Percentiles rank a stretch among this genome's conserved stretches.
Conservation (phyloP, 1,140 invertebrate species). For the Daktulosphaira vitifoliae region DNA sequence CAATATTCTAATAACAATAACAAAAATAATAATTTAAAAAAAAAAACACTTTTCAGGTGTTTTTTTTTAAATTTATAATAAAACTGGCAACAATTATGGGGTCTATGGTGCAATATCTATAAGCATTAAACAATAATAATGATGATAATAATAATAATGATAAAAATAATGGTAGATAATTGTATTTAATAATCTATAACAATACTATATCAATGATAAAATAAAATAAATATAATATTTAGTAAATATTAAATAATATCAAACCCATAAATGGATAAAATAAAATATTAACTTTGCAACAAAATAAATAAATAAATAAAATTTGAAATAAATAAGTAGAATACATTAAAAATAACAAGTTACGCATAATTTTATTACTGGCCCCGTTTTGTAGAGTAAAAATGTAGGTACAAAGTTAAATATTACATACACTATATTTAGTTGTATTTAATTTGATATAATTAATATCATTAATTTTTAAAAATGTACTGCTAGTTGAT, state of each 20-base stretch:
- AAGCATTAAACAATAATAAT: constrained; percentile 21
- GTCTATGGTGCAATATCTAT: not conserved
- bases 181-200: constrained; percentile 4
- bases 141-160: not conserved
- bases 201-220: constrained; percentile 6
- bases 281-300: not conserved
- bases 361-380: constrained; percentile 5
- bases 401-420: no score
- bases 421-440: no score
- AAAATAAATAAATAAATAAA: constrained; percentile 10
- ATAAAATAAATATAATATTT: not conserved
- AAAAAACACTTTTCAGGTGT: not conserved
- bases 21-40: constrained; percentile 21
- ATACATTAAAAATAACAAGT: not conserved
- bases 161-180: constrained; percentile 8
- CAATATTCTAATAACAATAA: constrained; percentile 31
- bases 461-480: no score
- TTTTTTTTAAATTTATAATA: not conserved
- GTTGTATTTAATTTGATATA: no score
- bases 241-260: not conserved
- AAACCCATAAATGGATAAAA: not conserved
- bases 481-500: no score
- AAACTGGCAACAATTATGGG: constrained; percentile 6
- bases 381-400: constrained; percentile 6
- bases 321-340: not conserved